Evolutionary conservation across 2,113 vertebrate genomes (phyloP), one percentile per base, ranked within the genome.

Genomic region (Chaenocephalus aceratus): DNA sequence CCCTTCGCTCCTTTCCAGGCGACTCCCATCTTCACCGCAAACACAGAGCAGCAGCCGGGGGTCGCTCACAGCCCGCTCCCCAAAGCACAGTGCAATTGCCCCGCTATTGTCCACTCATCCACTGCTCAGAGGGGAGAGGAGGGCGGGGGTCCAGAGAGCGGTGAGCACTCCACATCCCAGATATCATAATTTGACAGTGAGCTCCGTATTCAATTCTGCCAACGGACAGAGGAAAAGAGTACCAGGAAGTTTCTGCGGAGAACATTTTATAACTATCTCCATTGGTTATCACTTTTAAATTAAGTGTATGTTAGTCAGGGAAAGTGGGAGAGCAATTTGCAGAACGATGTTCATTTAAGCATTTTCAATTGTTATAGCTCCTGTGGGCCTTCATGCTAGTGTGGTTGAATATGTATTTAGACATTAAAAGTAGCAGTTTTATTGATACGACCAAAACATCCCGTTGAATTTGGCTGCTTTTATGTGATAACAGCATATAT

Each of bases 41-140:
- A 89, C 75, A 77, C 75, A 12, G 80, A 82, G 63, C 72, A 51
- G 87, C 88, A 78, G 82, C 80, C 64, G 79, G 80, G 77, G 85
- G 77, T 91, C 66, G 36, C 72, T 36, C 65, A 58, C 66, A 21
- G 16, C 64, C 66, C 23, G 16, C 64, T 94, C 94, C 94, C 94
- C 61, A 90, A 95, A 94, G 93, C 95, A 94, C 94, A 94, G 90
- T 83, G 92, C 94, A 95, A 95, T 95, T 95, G 94, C 91, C 93
- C 94, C 85, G 84, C 93, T 94, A 95, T 94, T 95, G 94, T 94
- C 93, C 92, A 95, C 86, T 94, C 92, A 93, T 91, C 89, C 86
- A 81, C 88, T 89, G 86, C 87, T 90, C 88, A 84, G 65, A 75
- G 63, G 75, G 68, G 65, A 84, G 64, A 56, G 69, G 69, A 59